phyloP scores from a whole-genome alignment of 2,888 invertebrate genomes.

The Cryptocephalus moraei region DNA sequence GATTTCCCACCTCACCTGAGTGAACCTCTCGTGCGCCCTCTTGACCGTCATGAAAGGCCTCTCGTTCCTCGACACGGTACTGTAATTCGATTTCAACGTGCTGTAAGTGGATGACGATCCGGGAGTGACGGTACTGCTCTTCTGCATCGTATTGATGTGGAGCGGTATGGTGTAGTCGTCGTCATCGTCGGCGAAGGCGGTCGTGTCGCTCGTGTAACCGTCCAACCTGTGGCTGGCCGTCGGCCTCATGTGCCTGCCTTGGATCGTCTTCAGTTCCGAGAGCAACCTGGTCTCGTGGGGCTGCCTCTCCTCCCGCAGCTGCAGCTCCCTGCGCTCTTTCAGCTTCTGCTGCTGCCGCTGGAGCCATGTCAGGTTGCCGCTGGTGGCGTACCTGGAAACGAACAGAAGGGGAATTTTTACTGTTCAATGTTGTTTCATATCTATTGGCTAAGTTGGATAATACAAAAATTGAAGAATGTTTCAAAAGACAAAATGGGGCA shows the following conservation, averaged over 20 bases:
- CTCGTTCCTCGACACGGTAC: slow-evolving; percentile 37
- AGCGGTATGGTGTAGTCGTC: slow-evolving; percentile 61
- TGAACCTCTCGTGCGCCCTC: slow-evolving; percentile 41
- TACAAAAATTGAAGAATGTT: too few relatives aligned
- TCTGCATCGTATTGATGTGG: slow-evolving; percentile 50
- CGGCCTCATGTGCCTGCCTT: slow-evolving; percentile 36
- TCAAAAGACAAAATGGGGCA: too few relatives aligned
- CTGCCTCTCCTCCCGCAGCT: slow-evolving; percentile 60
- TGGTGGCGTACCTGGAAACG: slow-evolving; percentile 23
- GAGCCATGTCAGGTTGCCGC: slow-evolving; percentile 56
- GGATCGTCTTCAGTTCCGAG: slow-evolving; percentile 46
- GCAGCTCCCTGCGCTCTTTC: slow-evolving; percentile 63
- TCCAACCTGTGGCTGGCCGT: slow-evolving; percentile 48
- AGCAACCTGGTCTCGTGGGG: slow-evolving; percentile 57
- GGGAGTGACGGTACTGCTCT: slow-evolving; percentile 22
- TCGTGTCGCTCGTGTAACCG: slow-evolving; percentile 71
- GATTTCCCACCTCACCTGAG: slow-evolving; percentile 24
- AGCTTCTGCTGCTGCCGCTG: slow-evolving; percentile 75
- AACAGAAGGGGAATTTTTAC: too few relatives aligned
- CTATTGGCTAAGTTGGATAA: too few relatives aligned
- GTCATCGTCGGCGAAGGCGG: slow-evolving; percentile 68
- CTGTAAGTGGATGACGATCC: slow-evolving; percentile 17
- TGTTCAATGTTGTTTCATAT: too few relatives aligned
- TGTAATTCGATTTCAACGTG: slow-evolving; percentile 19
- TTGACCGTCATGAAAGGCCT: slow-evolving; percentile 54